Percentiles rank a stretch among this genome's conserved stretches.
These are phyloP conservation scores for Semaprochilodus insignis DNA, from an alignment of 2,797 vertebrate species.

Conservation along the genomic window DNA sequence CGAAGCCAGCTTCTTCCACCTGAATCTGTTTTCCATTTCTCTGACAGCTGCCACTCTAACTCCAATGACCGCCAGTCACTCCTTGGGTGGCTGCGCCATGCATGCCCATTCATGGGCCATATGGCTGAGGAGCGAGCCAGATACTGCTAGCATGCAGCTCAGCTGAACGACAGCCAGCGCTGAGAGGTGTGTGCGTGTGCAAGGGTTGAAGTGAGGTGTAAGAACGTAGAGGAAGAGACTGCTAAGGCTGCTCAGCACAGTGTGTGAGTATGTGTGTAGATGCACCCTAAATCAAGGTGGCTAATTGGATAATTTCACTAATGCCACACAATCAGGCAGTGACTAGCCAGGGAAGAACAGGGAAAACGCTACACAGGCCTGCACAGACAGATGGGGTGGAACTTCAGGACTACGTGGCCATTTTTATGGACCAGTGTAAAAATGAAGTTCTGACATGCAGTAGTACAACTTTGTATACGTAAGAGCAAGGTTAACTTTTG, in stretches of 20 bases:
- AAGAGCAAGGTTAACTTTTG: no score
- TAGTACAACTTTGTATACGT: no score
- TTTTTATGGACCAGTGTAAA: not conserved
- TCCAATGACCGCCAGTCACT: slow-evolving; percentile 36
- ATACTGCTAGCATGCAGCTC: slow-evolving; percentile 13
- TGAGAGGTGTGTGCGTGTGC: slow-evolving; percentile 7
- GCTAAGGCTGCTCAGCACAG: not conserved
- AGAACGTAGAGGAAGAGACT: not conserved
- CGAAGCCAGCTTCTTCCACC: not conserved
- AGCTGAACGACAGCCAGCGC: slow-evolving; percentile 37
- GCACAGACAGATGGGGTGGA: slow-evolving; percentile 25
- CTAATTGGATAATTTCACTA: slow-evolving; percentile 59
- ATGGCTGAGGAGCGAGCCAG: slow-evolving; percentile 30
- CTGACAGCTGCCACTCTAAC: slow-evolving; percentile 42
- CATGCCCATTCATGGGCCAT: slow-evolving; percentile 45
- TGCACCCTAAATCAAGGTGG: slow-evolving; percentile 43
- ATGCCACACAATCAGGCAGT: slow-evolving; percentile 48
- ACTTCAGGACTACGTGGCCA: not conserved
- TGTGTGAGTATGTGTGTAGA: slow-evolving; percentile 33
- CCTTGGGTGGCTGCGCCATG: slow-evolving; percentile 29
- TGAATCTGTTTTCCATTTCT: slow-evolving; percentile 27
- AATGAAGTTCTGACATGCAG: not conserved
- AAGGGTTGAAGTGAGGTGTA: not conserved
- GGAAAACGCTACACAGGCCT: slow-evolving; percentile 13
- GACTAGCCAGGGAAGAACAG: slow-evolving; percentile 31